Percentiles rank a stretch among this genome's conserved stretches.
Conservation (phyloP, 2,888 invertebrate species). For the Drosophila basisetae region DNA sequence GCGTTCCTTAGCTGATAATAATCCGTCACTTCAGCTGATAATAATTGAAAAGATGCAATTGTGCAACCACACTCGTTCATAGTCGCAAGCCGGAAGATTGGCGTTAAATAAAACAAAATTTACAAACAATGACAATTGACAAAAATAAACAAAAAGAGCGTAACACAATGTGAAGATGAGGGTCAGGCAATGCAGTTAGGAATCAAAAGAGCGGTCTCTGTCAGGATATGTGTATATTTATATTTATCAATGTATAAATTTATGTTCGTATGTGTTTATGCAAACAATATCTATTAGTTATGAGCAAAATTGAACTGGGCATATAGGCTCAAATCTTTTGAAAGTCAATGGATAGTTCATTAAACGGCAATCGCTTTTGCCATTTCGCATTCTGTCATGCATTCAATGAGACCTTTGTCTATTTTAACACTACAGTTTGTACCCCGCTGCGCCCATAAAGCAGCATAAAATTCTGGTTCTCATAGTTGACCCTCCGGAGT, state of each 20-base stretch:
- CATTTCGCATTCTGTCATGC: slow-evolving; percentile 39
- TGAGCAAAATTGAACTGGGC: neutral
- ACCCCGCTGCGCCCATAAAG: slow-evolving; percentile 33
- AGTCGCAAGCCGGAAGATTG: slow-evolving; percentile 7
- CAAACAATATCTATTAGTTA: slow-evolving; percentile 20
- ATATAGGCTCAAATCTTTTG: slow-evolving; percentile 22
- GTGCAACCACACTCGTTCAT: neutral
- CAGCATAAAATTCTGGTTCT: slow-evolving; percentile 6
- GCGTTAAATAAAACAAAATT: slow-evolving; percentile 23
- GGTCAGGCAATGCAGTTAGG: slow-evolving; percentile 17
- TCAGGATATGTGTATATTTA: neutral
- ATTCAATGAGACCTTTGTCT: slow-evolving; percentile 41
- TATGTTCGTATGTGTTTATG: neutral
- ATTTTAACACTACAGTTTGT: slow-evolving; percentile 16
- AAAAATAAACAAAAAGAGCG: slow-evolving; percentile 19
- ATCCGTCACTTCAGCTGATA: neutral
- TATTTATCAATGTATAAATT: neutral
- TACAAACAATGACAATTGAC: slow-evolving; percentile 22
- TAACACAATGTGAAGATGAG: slow-evolving; percentile 34
- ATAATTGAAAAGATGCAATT: slow-evolving; percentile 16
- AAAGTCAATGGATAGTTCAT: slow-evolving; percentile 60
- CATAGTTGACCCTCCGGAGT: neutral
- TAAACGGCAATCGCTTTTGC: slow-evolving; percentile 60
- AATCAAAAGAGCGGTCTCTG: neutral
- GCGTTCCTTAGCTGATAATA: neutral